phyloP scores from a whole-genome alignment of 64 coral and sea anemone genomes.

The Stichodactyla helianthus region DNA sequence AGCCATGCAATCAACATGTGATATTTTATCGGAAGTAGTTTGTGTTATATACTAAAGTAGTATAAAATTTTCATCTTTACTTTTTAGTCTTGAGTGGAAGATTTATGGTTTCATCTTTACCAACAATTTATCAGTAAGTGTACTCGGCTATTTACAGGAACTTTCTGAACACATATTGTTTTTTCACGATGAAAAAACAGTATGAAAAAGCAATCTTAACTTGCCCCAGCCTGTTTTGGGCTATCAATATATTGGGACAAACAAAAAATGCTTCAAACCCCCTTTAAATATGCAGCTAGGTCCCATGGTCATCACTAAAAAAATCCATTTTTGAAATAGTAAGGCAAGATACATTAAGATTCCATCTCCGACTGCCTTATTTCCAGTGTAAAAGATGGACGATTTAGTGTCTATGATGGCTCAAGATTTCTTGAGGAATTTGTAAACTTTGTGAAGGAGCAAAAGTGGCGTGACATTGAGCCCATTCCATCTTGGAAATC shows the following conservation, averaged over 20 bases:
- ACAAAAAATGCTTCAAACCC: too few species aligned
- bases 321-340: too few species aligned
- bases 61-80: neutral
- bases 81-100: constrained; percentile 73
- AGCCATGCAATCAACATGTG: too few species aligned
- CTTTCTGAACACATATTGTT: neutral
- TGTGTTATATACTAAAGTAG: too few species aligned
- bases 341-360: neutral
- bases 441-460: constrained; percentile 45
- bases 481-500: constrained; percentile 78
- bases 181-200: too few species aligned
- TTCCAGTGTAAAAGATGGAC: constrained; percentile 81
- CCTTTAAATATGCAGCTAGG: too few species aligned
- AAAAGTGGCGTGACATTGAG: constrained; percentile 79
- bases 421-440: constrained; percentile 68
- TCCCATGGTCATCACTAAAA: too few species aligned
- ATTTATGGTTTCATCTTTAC: constrained; percentile 83
- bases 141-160: neutral
- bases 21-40: too few species aligned
- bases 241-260: too few species aligned
- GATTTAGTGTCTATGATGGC: constrained; percentile 73
- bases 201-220: too few species aligned
- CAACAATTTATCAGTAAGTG: constrained; percentile 91
- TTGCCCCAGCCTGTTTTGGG: too few species aligned
- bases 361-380: neutral